Evolutionary conservation across 2,797 vertebrate species (phyloP).

Genomic region (Protosalanx chinensis): DNA sequence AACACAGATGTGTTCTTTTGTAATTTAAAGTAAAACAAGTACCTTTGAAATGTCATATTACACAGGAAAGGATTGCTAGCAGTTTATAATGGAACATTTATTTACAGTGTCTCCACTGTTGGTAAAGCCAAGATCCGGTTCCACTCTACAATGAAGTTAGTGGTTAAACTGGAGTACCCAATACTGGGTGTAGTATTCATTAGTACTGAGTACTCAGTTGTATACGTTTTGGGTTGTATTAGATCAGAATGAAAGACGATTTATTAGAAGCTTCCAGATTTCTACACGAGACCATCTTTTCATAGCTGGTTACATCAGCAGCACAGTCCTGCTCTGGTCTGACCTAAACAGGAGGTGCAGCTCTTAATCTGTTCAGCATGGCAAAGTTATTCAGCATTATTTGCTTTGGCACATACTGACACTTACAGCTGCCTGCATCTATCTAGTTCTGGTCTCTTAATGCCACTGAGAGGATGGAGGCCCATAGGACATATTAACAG

Average conservation of each 20-base stretch:
- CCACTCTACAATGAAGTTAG: background rate
- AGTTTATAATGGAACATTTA: background rate
- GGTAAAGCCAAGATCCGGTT: background rate
- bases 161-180: background rate
- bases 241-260: background rate
- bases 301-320: slow-evolving; percentile 14
- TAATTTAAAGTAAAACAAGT: background rate
- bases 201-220: background rate
- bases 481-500: background rate
- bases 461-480: background rate
- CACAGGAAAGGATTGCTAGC: background rate
- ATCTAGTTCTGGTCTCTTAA: background rate
- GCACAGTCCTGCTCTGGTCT: slow-evolving; percentile 6
- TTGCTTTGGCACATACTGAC: slow-evolving; percentile 27
- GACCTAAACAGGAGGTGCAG: slow-evolving; percentile 5
- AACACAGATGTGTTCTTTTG: slow-evolving; percentile 19
- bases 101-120: background rate
- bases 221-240: background rate
- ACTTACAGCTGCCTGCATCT: slow-evolving; percentile 12
- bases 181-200: background rate
- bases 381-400: slow-evolving; percentile 19
- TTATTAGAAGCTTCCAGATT: background rate
- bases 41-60: background rate
- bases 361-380: slow-evolving; percentile 34
- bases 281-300: background rate